These are phyloP conservation scores for Rhizoglyphus robini DNA, from an alignment of 1,140 invertebrate genomes.

Conservation along the genomic window DNA sequence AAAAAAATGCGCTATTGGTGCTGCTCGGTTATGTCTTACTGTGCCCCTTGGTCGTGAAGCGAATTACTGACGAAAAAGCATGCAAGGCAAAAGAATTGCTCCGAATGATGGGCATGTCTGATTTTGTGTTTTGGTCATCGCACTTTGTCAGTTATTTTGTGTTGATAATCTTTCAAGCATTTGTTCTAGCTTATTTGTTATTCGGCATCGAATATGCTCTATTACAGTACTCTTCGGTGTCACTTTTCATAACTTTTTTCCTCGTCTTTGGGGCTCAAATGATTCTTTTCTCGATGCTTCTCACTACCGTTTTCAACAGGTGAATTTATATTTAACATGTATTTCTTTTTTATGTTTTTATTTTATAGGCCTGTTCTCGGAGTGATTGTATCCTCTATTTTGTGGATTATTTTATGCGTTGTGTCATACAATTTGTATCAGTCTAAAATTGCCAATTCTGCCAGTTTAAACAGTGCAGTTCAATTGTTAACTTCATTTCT, in stretches of 20 bases:
- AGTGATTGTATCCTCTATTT: conserved; percentile 20
- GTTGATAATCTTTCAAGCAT: conserved; percentile 38
- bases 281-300: conserved; percentile 1
- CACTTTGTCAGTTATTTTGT: conserved; percentile 46
- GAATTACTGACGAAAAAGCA: conserved; percentile 20
- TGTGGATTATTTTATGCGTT: conserved; percentile 26
- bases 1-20: too few species aligned
- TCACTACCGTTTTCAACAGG: conserved; percentile 19
- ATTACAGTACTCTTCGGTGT: not conserved
- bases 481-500: conserved; percentile 18
- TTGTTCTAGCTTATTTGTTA: conserved; percentile 33
- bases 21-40: conserved; percentile 16
- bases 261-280: not conserved
- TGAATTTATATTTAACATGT: not conserved
- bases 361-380: conserved; percentile 5
- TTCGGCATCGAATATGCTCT: not conserved
- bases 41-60: conserved; percentile 19
- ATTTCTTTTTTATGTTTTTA: too few species aligned
- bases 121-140: conserved; percentile 43
- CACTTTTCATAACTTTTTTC: not conserved
- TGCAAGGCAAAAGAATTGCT: conserved; percentile 38
- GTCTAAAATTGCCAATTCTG: conserved; percentile 20
- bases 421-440: too few species aligned
- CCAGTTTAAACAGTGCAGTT: not conserved
- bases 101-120: conserved; percentile 48